phyloP scores from a whole-genome alignment of 2,113 vertebrate species.

The Erinaceus europaeus region DNA sequence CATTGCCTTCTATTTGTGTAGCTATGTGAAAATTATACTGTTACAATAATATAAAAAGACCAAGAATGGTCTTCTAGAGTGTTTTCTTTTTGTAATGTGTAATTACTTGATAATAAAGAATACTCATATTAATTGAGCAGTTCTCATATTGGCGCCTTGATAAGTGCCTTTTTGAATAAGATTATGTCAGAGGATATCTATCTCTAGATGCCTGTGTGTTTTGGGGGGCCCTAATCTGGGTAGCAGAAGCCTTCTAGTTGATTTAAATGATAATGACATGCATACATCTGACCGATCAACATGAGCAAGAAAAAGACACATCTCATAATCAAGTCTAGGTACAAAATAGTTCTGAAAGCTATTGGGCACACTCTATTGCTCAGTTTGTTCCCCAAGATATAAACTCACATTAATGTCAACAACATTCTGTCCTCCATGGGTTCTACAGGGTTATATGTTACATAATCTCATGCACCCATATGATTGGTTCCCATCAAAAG shows the following conservation, averaged over 20 bases:
- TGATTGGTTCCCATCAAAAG: neutral
- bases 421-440: neutral
- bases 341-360: neutral
- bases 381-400: neutral
- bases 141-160: neutral
- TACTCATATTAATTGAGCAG: conserved; percentile 10
- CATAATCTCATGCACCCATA: neutral
- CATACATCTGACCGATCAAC: conserved; percentile 19
- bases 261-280: conserved; percentile 26
- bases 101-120: conserved; percentile 5
- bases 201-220: conserved; percentile 5
- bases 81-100: neutral
- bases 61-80: neutral
- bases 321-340: neutral
- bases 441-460: neutral
- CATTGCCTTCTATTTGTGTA: neutral
- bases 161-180: conserved; percentile 12
- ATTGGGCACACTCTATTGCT: neutral
- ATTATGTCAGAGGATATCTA: conserved; percentile 18
- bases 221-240: neutral
- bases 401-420: neutral
- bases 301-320: neutral
- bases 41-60: neutral
- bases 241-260: conserved; percentile 18
- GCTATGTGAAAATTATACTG: neutral